Evolutionary conservation across 1,140 invertebrate species (phyloP).

Genomic region (Probaryconus sp.): DNA sequence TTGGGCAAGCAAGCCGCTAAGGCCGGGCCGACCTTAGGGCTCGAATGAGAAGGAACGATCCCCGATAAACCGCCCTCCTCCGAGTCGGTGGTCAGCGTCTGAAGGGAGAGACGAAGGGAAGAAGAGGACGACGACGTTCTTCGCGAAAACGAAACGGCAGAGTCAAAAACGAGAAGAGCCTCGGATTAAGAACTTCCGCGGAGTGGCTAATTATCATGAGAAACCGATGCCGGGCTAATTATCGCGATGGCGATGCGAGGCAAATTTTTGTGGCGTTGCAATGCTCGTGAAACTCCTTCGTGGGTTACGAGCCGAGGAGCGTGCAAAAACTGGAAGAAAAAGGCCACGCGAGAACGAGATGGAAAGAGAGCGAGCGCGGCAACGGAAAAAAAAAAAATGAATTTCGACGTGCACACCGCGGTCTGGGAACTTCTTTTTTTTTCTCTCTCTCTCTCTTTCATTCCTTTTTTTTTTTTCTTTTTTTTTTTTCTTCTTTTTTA

Average conservation of each 20-base stretch:
- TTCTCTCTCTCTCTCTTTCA: slow-evolving; percentile 4
- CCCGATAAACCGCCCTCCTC: slow-evolving; percentile 54
- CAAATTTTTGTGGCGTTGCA: slow-evolving; percentile 60
- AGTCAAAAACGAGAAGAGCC: slow-evolving; percentile 52
- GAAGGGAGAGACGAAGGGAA: slow-evolving; percentile 28
- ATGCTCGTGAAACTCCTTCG: slow-evolving; percentile 59
- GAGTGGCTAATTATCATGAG: slow-evolving; percentile 65
- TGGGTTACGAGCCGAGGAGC: slow-evolving; percentile 49
- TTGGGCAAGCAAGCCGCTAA: too few species aligned
- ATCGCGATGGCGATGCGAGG: slow-evolving; percentile 56
- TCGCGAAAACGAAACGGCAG: slow-evolving; percentile 46
- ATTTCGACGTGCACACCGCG: slow-evolving; percentile 58
- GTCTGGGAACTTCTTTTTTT: slow-evolving; percentile 51
- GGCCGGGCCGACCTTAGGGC: slow-evolving; percentile 51
- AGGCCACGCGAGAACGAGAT: slow-evolving; percentile 38
- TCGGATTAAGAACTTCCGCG: slow-evolving; percentile 61
- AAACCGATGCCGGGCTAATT: slow-evolving; percentile 62
- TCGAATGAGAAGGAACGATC: slow-evolving; percentile 52
- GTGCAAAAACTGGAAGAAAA: slow-evolving; percentile 55
- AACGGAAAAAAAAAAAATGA: slow-evolving; percentile 39
- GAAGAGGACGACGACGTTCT: slow-evolving; percentile 55
- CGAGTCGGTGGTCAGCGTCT: slow-evolving; percentile 57
- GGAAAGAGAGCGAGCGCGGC: slow-evolving; percentile 2
- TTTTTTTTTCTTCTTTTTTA: slow-evolving; percentile 14
- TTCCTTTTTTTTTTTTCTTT: slow-evolving; percentile 27